These are phyloP conservation scores for Garrulus glandarius DNA, from an alignment of 2,797 vertebrate species.

Conservation along the genomic window DNA sequence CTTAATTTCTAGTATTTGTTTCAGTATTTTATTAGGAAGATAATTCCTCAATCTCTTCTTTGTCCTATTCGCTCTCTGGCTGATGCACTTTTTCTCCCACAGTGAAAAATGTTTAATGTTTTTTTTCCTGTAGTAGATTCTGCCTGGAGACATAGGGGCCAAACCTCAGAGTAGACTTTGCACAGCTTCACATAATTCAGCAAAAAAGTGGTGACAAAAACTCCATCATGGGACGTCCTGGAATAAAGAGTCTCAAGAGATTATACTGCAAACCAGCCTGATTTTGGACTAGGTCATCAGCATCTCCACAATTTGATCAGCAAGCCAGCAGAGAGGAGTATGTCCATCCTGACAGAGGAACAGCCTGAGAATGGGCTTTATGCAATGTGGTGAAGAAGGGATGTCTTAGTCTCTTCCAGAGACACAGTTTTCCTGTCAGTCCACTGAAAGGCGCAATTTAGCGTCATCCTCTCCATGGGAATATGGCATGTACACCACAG, in stretches of 20 bases:
- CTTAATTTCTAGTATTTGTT: neutral
- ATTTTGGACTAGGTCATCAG: neutral
- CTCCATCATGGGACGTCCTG: neutral
- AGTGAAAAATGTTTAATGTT: neutral
- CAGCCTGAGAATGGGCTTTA: neutral
- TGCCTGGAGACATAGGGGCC: neutral
- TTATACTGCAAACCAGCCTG: neutral
- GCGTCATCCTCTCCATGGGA: neutral
- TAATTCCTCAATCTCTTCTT: neutral
- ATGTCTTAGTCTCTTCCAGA: neutral
- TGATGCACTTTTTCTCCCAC: neutral
- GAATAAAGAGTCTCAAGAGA: neutral
- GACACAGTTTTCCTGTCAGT: neutral
- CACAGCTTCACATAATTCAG: neutral
- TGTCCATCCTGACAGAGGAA: neutral
- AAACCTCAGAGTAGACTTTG: neutral
- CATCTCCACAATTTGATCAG: neutral
- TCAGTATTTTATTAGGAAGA: neutral
- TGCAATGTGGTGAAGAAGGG: neutral
- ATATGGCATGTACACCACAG: neutral
- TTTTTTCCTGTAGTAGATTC: neutral
- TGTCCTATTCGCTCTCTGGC: neutral
- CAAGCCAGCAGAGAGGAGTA: neutral
- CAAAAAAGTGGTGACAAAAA: neutral
- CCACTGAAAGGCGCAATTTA: neutral